phyloP scores from a whole-genome alignment of 2,113 vertebrate species.

The Hystrix brachyura region DNA sequence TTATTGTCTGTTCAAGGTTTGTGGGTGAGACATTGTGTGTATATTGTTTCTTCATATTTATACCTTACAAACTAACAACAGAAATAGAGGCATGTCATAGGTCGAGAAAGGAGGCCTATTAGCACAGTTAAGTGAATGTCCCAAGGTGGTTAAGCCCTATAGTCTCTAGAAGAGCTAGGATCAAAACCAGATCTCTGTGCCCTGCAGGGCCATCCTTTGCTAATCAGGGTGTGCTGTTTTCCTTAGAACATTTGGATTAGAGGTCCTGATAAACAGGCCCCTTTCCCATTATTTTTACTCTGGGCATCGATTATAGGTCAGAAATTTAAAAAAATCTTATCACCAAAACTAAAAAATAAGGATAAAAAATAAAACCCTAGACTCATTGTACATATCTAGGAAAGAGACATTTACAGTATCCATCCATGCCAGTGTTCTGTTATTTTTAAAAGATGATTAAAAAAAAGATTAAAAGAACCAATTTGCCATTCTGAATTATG shows the following conservation, averaged over 20 bases:
- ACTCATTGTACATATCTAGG: constrained; percentile 7
- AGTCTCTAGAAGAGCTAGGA: not conserved
- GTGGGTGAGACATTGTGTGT: not conserved
- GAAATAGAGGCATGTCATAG: constrained; percentile 48
- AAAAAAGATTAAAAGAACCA: not conserved
- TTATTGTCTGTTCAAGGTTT: too few species aligned
- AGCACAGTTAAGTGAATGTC: not conserved
- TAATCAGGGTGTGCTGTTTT: not conserved
- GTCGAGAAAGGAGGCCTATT: constrained; percentile 16
- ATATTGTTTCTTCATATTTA: not conserved
- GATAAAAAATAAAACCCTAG: constrained; percentile 16
- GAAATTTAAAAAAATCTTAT: constrained; percentile 10
- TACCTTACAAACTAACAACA: not conserved
- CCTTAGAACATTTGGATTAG: not conserved
- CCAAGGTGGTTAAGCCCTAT: not conserved
- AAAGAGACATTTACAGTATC: constrained; percentile 25
- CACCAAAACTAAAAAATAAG: not conserved
- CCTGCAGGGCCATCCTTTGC: not conserved
- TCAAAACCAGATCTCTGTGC: not conserved
- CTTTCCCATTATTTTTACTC: constrained; percentile 26
- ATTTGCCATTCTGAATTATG: not conserved
- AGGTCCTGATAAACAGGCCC: not conserved
- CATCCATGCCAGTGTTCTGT: not conserved
- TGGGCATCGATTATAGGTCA: not conserved
- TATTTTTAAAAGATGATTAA: constrained; percentile 57